These are phyloP conservation scores for Drosophila saltans DNA, from an alignment of 1,140 invertebrate species.

Conservation along the genomic window DNA sequence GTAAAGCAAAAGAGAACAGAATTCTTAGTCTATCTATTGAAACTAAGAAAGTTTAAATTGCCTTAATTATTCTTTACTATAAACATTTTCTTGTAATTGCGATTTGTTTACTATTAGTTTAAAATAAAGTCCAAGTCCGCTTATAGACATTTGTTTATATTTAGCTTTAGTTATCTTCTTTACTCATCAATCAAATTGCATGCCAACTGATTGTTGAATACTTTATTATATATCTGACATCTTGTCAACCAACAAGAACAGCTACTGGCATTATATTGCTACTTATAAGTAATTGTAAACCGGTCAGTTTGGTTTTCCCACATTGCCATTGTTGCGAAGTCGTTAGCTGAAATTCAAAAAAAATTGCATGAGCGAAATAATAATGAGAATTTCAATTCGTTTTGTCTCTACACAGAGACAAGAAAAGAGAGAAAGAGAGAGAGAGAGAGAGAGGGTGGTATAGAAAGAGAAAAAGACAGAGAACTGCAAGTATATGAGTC, in stretches of 20 bases:
- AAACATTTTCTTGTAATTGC: too few species aligned
- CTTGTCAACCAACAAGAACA: conserved; percentile 1
- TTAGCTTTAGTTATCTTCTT: not conserved
- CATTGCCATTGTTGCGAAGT: conserved; percentile 31
- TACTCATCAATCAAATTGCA: not conserved
- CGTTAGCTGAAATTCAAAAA: conserved; percentile 40
- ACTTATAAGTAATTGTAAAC: conserved; percentile 32
- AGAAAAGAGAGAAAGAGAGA: not conserved
- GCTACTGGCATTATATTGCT: not conserved
- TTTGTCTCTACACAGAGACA: conserved; percentile 22
- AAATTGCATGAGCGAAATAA: conserved; percentile 59
- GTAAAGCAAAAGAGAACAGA: too few species aligned
- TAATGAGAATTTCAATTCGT: conserved; percentile 60
- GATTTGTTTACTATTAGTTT: too few species aligned
- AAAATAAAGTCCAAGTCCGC: too few species aligned
- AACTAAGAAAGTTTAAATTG: too few species aligned
- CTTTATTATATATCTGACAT: not conserved
- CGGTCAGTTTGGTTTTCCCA: conserved; percentile 65
- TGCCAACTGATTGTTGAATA: conserved; percentile 2
- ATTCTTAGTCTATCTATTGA: too few species aligned
- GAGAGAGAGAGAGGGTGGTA: not conserved
- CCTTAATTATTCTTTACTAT: too few species aligned
- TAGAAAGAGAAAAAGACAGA: not conserved
- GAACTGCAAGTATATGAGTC: not conserved
- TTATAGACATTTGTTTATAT: not conserved